Percentiles rank a stretch among this genome's conserved stretches.
Evolutionary conservation across 1,140 invertebrate genomes (phyloP).

Genomic region (Calliopsis andreniformis): DNA sequence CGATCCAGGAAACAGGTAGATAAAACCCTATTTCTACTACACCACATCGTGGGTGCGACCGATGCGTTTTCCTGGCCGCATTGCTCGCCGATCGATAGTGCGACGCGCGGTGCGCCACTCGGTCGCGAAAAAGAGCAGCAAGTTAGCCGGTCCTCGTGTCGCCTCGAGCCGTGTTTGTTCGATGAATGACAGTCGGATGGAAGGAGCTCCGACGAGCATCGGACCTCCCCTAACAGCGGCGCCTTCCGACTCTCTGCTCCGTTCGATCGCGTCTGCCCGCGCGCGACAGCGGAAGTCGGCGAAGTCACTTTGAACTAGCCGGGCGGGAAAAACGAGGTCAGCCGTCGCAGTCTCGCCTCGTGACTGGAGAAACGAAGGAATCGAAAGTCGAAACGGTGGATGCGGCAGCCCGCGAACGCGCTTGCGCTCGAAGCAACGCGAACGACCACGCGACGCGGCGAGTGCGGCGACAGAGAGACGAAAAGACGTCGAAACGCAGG

Average conservation of each 20-base stretch:
- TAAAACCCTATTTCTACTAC: not conserved
- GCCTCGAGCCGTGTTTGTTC: no score
- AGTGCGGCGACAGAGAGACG: not conserved
- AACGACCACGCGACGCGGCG: conserved; percentile 25
- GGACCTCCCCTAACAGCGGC: no score
- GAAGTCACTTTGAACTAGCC: conserved; percentile 12
- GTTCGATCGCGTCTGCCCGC: not conserved
- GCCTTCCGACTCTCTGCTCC: no score
- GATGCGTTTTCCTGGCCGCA: conserved; percentile 28
- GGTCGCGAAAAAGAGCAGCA: not conserved
- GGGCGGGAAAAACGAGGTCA: conserved; percentile 36
- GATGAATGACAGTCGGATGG: no score
- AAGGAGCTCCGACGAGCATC: no score
- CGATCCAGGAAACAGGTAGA: not conserved
- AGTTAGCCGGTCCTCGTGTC: no score
- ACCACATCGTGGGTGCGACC: conserved; percentile 43
- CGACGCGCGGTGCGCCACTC: conserved; percentile 7
- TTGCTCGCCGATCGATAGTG: conserved; percentile 29
- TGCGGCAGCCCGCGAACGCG: conserved; percentile 29
- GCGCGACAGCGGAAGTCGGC: not conserved
- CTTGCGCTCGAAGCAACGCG: conserved; percentile 13
- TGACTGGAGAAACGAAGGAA: conserved; percentile 9
- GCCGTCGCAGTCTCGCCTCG: not conserved
- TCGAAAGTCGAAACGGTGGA: conserved; percentile 21
- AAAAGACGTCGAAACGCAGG: not conserved